Evolutionary conservation across 2,797 vertebrate species (phyloP), one percentile per base, ranked within the genome.

Genomic region (Molossus molossus): DNA sequence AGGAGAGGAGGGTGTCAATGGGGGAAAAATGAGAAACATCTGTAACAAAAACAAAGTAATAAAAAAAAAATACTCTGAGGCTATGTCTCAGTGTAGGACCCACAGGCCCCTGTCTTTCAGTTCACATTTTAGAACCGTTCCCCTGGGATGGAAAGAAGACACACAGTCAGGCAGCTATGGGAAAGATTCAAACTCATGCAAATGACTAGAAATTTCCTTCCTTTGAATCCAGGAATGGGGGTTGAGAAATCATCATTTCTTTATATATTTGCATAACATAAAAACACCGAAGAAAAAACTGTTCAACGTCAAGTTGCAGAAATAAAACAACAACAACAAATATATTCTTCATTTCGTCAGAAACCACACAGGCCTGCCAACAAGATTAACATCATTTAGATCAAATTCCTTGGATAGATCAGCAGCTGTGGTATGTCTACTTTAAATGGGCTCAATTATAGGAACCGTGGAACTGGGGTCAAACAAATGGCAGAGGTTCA

Each of bases 371-470:
- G 14, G 33, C 86, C 62, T 92, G 45, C 90, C 81, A 75, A 72
- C 27, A 82, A 65, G 2, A 5, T 67, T 85, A 33, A 88, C n/a
- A 67, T 70, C 50, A 83, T 91, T 72, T 48, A 81, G 72, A 73
- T 77, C 55, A 89, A 95, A 94, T 96, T 94, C 33, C 70, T 95
- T 73, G 29, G 29, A 25, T 87, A 81, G 91, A 80, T 37, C 33
- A 80, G 72, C 23, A 86, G 25, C 86, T 91, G 96, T 94, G 29
- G 23, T 70, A 67, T 27, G 55, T 69, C 53, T 93, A 11, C 40
- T 91, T 88, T 82, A 94, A 80, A 67, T 45, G 70, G 64, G 25
- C 33, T 96, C 87, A 72, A 33, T 87, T 94, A 55, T 11, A 92
- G 58, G 21, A 80, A 33, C 76, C 40, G 65, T 85, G 27, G 81